Conservation (phyloP, 2,113 vertebrate genomes). For the Willisornis vidua region DNA sequence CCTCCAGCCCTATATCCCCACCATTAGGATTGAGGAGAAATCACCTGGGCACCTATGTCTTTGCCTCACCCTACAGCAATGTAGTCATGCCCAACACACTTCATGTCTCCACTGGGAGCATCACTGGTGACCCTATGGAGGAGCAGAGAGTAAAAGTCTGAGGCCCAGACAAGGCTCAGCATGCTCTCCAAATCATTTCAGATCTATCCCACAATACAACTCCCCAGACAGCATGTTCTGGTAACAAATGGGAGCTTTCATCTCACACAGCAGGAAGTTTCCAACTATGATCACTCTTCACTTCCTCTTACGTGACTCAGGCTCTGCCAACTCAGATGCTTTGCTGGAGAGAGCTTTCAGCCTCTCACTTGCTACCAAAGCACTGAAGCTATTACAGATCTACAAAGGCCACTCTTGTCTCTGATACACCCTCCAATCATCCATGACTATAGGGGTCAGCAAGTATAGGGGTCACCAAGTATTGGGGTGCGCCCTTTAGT, state of each 20-base stretch:
- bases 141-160: background rate
- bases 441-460: background rate
- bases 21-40: background rate
- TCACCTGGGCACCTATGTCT: background rate
- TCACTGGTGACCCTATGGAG: rapidly evolving
- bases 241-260: background rate
- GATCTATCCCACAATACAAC: background rate
- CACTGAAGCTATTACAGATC: background rate
- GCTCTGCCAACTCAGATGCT: background rate
- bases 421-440: background rate
- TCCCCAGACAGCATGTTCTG: background rate
- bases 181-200: background rate
- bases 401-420: background rate
- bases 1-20: background rate
- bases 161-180: background rate
- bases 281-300: background rate
- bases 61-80: background rate
- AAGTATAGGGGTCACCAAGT: too few species aligned
- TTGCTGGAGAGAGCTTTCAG: background rate
- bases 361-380: background rate
- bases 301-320: background rate
- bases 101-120: background rate
- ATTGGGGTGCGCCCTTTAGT: too few species aligned
- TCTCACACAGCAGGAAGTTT: background rate
- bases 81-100: rapidly evolving